phyloP scores from a whole-genome alignment of 2,888 invertebrate genomes.

The Cremastinae sp. region DNA sequence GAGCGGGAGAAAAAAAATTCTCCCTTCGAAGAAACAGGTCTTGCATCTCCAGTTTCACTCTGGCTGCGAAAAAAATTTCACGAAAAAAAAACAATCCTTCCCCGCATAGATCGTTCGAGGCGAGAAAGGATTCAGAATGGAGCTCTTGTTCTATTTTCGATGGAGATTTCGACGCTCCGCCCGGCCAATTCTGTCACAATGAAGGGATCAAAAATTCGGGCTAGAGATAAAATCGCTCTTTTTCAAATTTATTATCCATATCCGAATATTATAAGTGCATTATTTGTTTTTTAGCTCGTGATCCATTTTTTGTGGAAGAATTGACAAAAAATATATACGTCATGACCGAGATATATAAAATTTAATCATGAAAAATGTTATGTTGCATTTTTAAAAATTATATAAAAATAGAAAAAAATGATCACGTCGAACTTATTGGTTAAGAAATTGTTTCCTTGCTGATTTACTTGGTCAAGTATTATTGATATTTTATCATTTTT shows the following conservation, averaged over 20 bases:
- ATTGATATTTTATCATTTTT: no score
- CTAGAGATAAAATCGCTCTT: conserved; percentile 31
- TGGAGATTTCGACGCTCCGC: conserved; percentile 25
- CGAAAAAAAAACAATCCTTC: conserved; percentile 9
- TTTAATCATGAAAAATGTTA: no score
- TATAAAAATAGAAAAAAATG: no score
- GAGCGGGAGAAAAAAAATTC: conserved; percentile 11
- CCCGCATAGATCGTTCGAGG: no score
- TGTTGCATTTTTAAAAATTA: no score
- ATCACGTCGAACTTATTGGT: no score
- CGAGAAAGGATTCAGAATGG: conserved; percentile 22
- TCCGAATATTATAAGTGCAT: no score
- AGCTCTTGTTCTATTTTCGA: not conserved
- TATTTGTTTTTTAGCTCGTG: not conserved
- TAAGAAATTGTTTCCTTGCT: no score
- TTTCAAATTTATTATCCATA: no score
- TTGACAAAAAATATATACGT: no score
- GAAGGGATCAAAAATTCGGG: conserved; percentile 36
- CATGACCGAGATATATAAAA: no score
- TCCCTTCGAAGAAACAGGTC: conserved; percentile 50
- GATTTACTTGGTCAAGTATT: no score
- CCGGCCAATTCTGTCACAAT: conserved; percentile 23
- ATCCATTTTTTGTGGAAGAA: conserved; percentile 18
- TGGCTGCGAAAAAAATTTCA: conserved; percentile 7
- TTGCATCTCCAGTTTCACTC: conserved; percentile 48